Base-by-base conservation (phyloP, 1,140 invertebrate genomes). In the Philotrypesis tridentata region DNA sequence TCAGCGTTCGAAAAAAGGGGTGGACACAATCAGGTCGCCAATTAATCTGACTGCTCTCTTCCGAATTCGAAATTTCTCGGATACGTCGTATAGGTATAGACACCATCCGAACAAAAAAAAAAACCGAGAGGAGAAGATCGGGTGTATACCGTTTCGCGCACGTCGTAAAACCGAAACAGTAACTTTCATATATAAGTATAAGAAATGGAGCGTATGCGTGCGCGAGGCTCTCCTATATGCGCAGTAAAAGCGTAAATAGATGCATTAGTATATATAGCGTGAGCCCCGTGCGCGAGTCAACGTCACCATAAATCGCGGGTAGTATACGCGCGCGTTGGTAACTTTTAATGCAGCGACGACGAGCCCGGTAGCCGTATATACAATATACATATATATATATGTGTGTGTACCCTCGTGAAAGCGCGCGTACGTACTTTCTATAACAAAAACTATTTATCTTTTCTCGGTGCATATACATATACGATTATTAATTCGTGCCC, bases 231-330 rank as follows among this genome's bases (percentile, higher is more conserved):
- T n/a, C n/a, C n/a, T n/a, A n/a, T n/a, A n/a, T n/a, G n/a, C 29
- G n/a, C 7, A 71, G 55, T 78, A 73, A 76, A 65, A 55, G 75
- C 81, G 68, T 23, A 82, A 78, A 82, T 82, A 82, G 75, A 82
- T 74, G 81, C 68, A 76, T 75, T 75, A 82, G 27, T 29, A 68
- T 31, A n/a, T n/a, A n/a, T n/a, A n/a, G n/a, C n/a, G n/a, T n/a
- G n/a, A n/a, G n/a, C n/a, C n/a, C 21, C 21, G n/a, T 55, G 63
- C 48, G 43, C 40, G 75, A 48, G 80, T 79, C 55, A 65, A 65
- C 77, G 79, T 71, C 72, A 60, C 55, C 77, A 81, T 87, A 84
- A 87, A 84, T 86, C 83, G 82, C 70, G 14, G n/a, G n/a, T n/a
- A n/a, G n/a, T n/a, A n/a, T n/a, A n/a, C n/a, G n/a, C n/a, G n/a